A percentile compares a stretch with the other conserved stretches of the same genome.
phyloP scores from a whole-genome alignment of 23 tunicate species.

The Diplosoma virens region DNA sequence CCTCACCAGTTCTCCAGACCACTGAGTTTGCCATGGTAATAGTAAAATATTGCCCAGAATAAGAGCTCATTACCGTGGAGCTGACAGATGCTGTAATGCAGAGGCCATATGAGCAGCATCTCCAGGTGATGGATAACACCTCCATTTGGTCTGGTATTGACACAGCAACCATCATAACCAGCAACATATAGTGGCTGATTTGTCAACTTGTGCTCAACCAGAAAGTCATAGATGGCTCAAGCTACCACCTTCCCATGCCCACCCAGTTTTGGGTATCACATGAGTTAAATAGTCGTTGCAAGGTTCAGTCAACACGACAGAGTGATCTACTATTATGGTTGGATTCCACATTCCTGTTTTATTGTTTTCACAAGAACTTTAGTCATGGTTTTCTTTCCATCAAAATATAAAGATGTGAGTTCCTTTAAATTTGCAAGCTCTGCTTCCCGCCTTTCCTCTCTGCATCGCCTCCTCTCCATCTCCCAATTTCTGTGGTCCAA shows the following conservation, averaged over 20 bases:
- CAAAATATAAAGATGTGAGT: no score
- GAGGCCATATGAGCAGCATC: background rate
- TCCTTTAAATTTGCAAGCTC: no score
- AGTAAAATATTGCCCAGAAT: slow-evolving; percentile 2
- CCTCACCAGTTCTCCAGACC: background rate
- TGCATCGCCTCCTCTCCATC: no score
- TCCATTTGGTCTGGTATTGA: background rate
- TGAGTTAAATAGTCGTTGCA: slow-evolving; percentile 7
- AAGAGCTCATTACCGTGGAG: slow-evolving; percentile 3
- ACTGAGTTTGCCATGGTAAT: slow-evolving; percentile 3
- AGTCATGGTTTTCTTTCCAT: no score
- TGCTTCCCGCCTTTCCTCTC: no score
- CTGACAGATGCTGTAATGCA: slow-evolving; percentile 17
- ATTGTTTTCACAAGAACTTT: no score
- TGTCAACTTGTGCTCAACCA: slow-evolving; percentile 13
- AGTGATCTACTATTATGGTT: background rate
- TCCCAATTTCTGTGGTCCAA: no score
- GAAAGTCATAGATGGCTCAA: slow-evolving; percentile 4
- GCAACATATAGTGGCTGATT: slow-evolving; percentile 7
- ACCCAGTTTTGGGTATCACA: background rate
- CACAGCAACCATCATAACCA: slow-evolving; percentile 1
- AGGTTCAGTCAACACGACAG: slow-evolving; percentile 7
- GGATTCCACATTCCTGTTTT: no score
- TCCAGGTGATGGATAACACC: slow-evolving; percentile 7
- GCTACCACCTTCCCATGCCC: slow-evolving; percentile 13